Percentiles rank a stretch among this genome's conserved stretches.
phyloP scores from a whole-genome alignment of 2,888 invertebrate species.

The Ennomos fuscantarius region DNA sequence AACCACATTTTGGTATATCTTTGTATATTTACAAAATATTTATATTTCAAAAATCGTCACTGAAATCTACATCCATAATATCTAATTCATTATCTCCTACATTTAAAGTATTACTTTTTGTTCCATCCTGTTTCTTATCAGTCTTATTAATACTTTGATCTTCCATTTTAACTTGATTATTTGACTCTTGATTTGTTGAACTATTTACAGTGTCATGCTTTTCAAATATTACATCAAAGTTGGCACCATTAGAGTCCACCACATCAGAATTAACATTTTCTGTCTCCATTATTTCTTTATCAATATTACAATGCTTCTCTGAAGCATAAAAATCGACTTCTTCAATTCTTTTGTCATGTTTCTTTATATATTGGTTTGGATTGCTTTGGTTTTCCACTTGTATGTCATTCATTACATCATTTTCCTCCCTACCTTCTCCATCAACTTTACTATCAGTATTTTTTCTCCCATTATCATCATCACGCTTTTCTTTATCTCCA shows the following conservation, averaged over 20 bases:
- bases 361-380: conserved; percentile 3
- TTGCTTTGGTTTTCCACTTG: not conserved
- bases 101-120: not conserved
- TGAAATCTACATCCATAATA: conserved; percentile 74
- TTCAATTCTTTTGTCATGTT: conserved; percentile 3
- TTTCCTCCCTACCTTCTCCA: no score
- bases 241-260: not conserved
- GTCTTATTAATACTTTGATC: conserved; percentile 6
- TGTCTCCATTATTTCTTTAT: no score
- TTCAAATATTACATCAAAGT: conserved; percentile 28
- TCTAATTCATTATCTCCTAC: conserved; percentile 28
- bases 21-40: conserved; percentile 9
- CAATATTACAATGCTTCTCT: no score
- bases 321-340: not conserved
- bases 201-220: conserved; percentile 18
- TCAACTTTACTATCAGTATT: no score
- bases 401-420: conserved; percentile 14
- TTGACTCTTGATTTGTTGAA: conserved; percentile 2
- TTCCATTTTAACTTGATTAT: conserved; percentile 1
- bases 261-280: no score
- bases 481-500: not conserved
- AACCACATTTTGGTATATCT: not conserved
- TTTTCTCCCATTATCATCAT: no score
- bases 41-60: conserved; percentile 60
- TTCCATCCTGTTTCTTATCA: conserved; percentile 6